Conservation (phyloP, 2,797 vertebrate species). For the Paguma larvata region DNA sequence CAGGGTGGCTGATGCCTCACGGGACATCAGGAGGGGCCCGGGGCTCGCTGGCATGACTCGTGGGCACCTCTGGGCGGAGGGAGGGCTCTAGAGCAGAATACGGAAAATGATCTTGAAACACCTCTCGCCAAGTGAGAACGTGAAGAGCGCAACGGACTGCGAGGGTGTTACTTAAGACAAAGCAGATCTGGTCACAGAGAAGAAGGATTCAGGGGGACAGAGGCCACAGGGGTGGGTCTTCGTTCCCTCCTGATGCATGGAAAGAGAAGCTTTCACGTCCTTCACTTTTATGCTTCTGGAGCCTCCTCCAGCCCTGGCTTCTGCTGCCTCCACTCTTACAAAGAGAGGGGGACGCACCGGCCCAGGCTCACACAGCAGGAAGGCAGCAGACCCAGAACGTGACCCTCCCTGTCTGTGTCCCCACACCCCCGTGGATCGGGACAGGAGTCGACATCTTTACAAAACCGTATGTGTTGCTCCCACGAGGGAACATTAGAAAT, state of each 20-base stretch:
- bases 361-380: neutral
- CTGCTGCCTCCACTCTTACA: neutral
- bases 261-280: neutral
- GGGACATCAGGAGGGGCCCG: slow-evolving; percentile 43
- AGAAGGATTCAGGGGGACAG: neutral
- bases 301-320: neutral
- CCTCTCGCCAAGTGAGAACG: slow-evolving; percentile 15
- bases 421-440: no score
- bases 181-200: neutral
- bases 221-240: accelerated
- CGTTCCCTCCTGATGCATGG: neutral
- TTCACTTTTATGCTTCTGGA: neutral
- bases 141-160: neutral
- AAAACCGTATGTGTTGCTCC: neutral
- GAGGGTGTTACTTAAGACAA: neutral
- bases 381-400: neutral
- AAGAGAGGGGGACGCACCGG: neutral
- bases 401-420: no score
- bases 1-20: neutral
- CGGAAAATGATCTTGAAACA: neutral
- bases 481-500: neutral
- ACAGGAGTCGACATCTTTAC: neutral
- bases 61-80: slow-evolving; percentile 52
- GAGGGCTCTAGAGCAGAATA: neutral
- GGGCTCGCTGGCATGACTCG: slow-evolving; percentile 49